Evolutionary conservation across 2,797 vertebrate species (phyloP).

Genomic region (Tragopan temminckii): DNA sequence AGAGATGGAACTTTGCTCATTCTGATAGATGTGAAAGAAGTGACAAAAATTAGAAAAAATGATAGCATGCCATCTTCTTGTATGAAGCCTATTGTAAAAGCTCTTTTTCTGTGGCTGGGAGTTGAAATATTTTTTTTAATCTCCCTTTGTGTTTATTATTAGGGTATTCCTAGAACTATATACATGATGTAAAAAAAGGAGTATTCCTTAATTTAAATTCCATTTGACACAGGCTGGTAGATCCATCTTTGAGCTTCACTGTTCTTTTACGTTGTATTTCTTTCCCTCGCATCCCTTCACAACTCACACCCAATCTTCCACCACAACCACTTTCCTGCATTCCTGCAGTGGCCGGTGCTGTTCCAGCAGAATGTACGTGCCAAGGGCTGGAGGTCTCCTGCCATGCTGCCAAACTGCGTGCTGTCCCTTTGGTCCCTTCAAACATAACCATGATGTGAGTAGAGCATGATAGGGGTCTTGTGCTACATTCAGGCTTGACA

Average conservation of each 20-base stretch:
- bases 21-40: neutral
- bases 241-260: neutral
- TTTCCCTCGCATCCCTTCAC: neutral
- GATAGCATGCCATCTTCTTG: neutral
- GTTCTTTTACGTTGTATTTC: neutral
- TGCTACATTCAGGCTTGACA: neutral
- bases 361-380: constrained; percentile 89
- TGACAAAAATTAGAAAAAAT: neutral
- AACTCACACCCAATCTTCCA: neutral
- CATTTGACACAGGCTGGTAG: neutral
- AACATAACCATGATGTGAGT: constrained; percentile 96
- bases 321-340: neutral
- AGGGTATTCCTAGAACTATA: neutral
- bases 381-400: constrained; percentile 91
- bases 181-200: neutral
- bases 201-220: neutral
- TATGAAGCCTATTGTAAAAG: neutral
- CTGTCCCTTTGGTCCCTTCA: constrained; percentile 87
- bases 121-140: neutral
- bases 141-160: neutral
- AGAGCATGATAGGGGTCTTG: constrained; percentile 12
- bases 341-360: constrained; percentile 84
- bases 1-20: neutral
- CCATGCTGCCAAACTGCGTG: constrained; percentile 84
- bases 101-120: neutral